These are phyloP conservation scores for Eupristina koningsbergeri DNA, from an alignment of 1,140 invertebrate species.

Conservation along the genomic window DNA sequence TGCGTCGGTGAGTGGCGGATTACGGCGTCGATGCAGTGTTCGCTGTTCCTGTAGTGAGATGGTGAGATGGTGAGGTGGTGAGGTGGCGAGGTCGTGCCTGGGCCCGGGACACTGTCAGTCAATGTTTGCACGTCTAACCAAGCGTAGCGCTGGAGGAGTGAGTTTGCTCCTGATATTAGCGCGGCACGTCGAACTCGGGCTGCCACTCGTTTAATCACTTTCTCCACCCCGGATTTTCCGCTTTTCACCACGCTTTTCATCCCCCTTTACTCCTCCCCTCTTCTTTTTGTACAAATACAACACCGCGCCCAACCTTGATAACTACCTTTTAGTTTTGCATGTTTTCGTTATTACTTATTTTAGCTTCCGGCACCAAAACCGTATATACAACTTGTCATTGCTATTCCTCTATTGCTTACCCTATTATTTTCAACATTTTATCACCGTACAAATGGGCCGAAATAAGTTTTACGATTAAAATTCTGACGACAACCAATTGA, in stretches of 20 bases:
- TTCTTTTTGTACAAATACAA: background rate
- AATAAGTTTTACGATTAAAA: too few species aligned
- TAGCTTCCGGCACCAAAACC: too few species aligned
- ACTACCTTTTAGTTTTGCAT: background rate
- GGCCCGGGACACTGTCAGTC: conserved; percentile 57
- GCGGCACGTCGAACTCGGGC: conserved; percentile 39
- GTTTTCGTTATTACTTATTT: too few species aligned
- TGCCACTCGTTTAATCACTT: conserved; percentile 61
- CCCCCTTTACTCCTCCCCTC: background rate
- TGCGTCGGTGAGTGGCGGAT: too few species aligned
- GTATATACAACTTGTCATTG: too few species aligned
- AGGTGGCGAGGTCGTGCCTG: background rate
- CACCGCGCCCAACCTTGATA: background rate
- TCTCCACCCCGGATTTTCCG: conserved; percentile 51
- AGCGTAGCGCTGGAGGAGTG: conserved; percentile 55
- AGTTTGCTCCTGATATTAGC: conserved; percentile 64
- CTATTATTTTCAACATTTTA: too few species aligned
- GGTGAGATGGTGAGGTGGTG: background rate
- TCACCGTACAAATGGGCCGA: too few species aligned
- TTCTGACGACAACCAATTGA: too few species aligned
- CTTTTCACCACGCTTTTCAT: conserved; percentile 32
- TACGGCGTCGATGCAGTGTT: too few species aligned
- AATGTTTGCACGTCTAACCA: conserved; percentile 69
- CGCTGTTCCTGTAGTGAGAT: too few species aligned
- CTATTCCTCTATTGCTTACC: too few species aligned